A percentile compares a stretch with the other conserved stretches of the same genome.
phyloP scores from a whole-genome alignment of 2,888 invertebrate species.

The Meloe dianella region DNA sequence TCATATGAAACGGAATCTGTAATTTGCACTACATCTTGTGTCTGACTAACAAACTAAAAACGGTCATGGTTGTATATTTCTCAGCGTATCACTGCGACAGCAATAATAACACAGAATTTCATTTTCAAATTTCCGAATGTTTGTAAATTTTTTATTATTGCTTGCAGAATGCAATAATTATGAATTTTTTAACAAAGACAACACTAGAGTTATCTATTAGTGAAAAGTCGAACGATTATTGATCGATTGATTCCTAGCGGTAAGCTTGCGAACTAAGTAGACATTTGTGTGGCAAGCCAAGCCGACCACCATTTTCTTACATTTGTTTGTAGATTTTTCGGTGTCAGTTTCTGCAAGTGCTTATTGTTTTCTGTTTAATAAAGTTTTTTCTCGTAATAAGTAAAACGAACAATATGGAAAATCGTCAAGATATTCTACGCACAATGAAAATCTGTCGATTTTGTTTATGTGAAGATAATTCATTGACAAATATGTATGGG shows the following conservation, averaged over 20 bases:
- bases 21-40: neutral
- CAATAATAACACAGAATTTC: neutral
- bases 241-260: slow-evolving; percentile 37
- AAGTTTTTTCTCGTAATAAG: neutral
- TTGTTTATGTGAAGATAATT: slow-evolving; percentile 70
- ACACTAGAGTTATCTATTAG: slow-evolving; percentile 26
- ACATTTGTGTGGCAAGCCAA: slow-evolving; percentile 42
- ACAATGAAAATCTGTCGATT: slow-evolving; percentile 75
- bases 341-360: neutral
- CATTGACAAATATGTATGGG: slow-evolving; percentile 72
- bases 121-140: neutral
- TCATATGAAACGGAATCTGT: neutral
- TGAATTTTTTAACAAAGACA: neutral
- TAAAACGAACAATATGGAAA: slow-evolving; percentile 36
- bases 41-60: neutral
- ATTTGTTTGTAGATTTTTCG: slow-evolving; percentile 43
- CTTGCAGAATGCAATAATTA: neutral
- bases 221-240: slow-evolving; percentile 26
- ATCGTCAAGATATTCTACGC: slow-evolving; percentile 57
- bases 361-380: slow-evolving; percentile 12
- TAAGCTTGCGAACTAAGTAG: slow-evolving; percentile 19
- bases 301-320: slow-evolving; percentile 54
- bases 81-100: too few relatives aligned
- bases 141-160: neutral
- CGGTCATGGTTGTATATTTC: neutral